phyloP scores from a whole-genome alignment of 2,888 invertebrate genomes.

The Eupelmus urozonus region DNA sequence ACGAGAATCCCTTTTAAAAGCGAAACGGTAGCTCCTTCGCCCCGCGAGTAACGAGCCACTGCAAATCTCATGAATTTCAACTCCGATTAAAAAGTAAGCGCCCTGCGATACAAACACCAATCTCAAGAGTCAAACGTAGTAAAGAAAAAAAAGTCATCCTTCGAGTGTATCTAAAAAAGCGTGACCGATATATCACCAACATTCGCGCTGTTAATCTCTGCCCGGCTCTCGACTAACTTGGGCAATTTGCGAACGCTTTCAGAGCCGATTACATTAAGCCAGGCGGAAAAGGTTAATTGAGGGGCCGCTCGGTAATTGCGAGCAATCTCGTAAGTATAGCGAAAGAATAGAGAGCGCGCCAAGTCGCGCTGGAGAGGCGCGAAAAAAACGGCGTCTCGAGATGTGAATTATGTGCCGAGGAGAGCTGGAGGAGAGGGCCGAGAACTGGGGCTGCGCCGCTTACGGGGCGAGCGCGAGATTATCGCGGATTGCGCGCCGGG shows the following conservation, averaged over 20 bases:
- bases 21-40: neutral
- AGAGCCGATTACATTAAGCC: constrained; percentile 16
- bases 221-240: constrained; percentile 1
- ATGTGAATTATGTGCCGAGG: neutral
- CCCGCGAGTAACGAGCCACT: neutral
- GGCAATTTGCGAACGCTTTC: constrained; percentile 7
- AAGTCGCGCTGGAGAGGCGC: neutral
- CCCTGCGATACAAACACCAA: neutral
- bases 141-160: neutral
- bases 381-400: neutral
- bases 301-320: constrained; percentile 11
- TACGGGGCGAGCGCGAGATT: neutral
- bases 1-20: neutral
- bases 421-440: neutral
- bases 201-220: neutral
- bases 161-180: too few relatives aligned
- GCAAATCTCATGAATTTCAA: constrained; percentile 19
- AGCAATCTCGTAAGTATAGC: neutral
- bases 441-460: neutral
- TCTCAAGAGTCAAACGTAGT: neutral
- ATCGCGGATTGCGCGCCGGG: too few relatives aligned
- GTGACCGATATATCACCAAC: neutral
- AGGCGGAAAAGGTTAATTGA: neutral
- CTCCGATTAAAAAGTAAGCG: neutral
- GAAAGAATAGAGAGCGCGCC: neutral